Evolutionary conservation across 2,797 vertebrate species (phyloP).

Genomic region (Aphelocoma californica): DNA sequence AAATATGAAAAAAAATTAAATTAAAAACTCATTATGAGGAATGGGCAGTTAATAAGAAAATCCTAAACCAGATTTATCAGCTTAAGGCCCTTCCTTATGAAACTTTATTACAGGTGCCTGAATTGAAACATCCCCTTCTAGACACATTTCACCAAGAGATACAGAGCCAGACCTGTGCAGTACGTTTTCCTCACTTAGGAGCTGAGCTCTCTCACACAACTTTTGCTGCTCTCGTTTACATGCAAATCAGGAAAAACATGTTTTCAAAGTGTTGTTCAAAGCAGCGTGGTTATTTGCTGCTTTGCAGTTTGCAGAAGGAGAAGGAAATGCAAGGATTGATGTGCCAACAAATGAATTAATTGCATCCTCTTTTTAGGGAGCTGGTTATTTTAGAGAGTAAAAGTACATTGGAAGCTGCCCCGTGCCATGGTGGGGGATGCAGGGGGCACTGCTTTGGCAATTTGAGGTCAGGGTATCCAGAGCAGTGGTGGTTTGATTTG

Average conservation of each 20-base stretch:
- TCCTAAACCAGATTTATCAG: conserved; percentile 14
- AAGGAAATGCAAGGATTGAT: background rate
- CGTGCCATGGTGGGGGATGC: accelerated
- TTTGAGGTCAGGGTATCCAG: accelerated
- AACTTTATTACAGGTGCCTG: conserved; percentile 37
- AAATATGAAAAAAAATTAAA: conserved; percentile 22
- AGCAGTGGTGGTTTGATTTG: background rate
- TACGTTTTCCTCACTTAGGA: accelerated
- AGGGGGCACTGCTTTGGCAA: accelerated
- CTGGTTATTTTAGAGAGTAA: background rate
- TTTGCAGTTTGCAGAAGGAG: background rate
- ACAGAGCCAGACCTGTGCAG: background rate
- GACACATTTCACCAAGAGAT: background rate
- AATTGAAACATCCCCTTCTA: background rate
- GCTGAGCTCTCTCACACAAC: background rate
- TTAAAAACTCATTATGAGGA: conserved; percentile 50
- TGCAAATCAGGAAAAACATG: background rate
- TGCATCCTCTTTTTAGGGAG: background rate
- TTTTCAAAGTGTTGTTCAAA: background rate
- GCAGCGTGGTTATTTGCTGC: background rate
- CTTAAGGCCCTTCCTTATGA: conserved; percentile 29
- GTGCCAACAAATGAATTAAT: background rate
- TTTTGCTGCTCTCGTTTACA: background rate
- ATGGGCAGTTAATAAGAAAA: conserved; percentile 52
- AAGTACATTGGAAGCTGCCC: background rate